Percentiles rank a stretch among this genome's conserved stretches.
phyloP scores from a whole-genome alignment of 2,113 vertebrate genomes.

The Callocephalon fimbriatum region DNA sequence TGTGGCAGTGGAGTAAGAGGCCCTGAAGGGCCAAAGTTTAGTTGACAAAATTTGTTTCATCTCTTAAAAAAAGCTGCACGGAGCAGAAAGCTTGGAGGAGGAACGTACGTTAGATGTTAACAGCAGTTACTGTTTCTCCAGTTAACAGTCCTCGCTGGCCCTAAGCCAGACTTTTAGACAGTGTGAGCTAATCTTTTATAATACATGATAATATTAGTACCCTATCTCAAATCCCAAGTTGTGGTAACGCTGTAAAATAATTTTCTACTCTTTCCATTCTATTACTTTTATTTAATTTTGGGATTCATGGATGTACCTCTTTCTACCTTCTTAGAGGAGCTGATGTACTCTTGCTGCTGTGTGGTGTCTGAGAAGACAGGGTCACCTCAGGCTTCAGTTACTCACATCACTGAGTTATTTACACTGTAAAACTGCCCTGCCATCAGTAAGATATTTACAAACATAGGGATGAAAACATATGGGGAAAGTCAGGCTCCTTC shows the following conservation, averaged over 20 bases:
- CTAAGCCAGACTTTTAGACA: neutral
- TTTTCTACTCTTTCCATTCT: neutral
- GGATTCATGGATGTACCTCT: neutral
- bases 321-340: neutral
- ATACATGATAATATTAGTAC: neutral
- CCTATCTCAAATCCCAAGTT: neutral
- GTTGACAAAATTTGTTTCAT: neutral
- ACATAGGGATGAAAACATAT: neutral
- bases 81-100: neutral
- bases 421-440: neutral
- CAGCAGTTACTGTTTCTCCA: neutral
- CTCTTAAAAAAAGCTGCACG: neutral
- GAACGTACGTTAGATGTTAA: neutral
- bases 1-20: neutral
- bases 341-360: neutral
- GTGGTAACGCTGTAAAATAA: neutral
- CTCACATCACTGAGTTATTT: neutral
- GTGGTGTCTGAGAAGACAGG: neutral
- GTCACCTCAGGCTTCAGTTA: neutral
- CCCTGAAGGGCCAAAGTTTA: neutral
- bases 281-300: neutral
- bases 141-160: neutral
- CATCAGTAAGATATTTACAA: neutral
- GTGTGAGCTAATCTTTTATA: neutral
- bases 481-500: neutral